Evolutionary conservation across 1,140 invertebrate genomes (phyloP), one percentile per base, ranked within the genome.

Genomic region (Leptinotarsa texana): DNA sequence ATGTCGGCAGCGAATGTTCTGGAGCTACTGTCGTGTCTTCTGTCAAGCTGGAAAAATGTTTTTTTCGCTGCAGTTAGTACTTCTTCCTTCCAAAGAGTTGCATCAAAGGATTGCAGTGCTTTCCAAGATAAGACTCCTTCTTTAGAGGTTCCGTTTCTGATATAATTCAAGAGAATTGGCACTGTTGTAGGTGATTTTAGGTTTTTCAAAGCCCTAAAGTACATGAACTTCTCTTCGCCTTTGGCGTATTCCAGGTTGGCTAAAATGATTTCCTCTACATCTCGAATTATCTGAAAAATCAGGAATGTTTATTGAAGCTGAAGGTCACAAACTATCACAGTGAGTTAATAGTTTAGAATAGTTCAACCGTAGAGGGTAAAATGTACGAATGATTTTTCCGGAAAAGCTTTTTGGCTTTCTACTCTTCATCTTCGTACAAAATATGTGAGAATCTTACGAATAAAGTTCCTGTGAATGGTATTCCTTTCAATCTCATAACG

Each of bases 1-100:
- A 95, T 87, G 80, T 95, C 92, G 13, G 92, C 82, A 0, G 93
- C 92, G 61, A 95, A 76, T 1, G 91, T 92, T 78, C 93, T 86
- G 0, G 91, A 88, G 27, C 92, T 94, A 17, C 92, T 92, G 81
- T 95, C 94, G 68, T 88, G 89, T 76, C 86, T 27, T 87, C 33
- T 86, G 3, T 85, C 85, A 4, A 90, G 82, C 81, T 94, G 92
- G 75, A 90, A 90, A 80, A 93, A 93, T 17, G 93, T 88, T 67
- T 84, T 84, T 21, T 85, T 78, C 3, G 91, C 90, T 4, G 84
- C 82, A 63, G 75, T 83, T 63, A 88, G 83, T 3, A 91, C 82
- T 13, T 87, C 84, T 47, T 87, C 82, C 24, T 86, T 78, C 86
- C 88, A 88, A 71, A 78, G 81, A 6, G 74, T 48, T n/a, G 82